Evolutionary conservation across 1,140 invertebrate genomes (phyloP).

Genomic region (Listronotus oregonensis): DNA sequence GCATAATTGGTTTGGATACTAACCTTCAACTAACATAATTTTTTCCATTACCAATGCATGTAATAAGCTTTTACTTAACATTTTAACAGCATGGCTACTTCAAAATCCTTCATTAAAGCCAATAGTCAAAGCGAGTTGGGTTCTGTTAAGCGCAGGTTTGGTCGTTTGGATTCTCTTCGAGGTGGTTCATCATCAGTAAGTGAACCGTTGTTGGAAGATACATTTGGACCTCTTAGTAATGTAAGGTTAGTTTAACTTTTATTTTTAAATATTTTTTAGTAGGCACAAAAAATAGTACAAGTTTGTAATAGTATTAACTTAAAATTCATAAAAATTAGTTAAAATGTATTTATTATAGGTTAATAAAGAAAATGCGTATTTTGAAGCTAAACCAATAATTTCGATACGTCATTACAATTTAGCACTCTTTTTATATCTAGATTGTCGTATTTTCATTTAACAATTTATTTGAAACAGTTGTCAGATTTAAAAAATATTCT

Average conservation of each 20-base stretch:
- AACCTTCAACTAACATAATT: too few relatives aligned
- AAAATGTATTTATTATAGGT: too few relatives aligned
- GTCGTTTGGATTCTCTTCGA: constrained; percentile 73
- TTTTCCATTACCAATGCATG: neutral
- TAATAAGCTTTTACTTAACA: neutral
- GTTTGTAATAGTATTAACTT: neutral
- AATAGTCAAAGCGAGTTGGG: constrained; percentile 82
- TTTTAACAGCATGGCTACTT: constrained; percentile 64
- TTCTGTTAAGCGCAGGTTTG: constrained; percentile 64
- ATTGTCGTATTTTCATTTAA: too few relatives aligned
- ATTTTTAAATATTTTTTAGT: neutral
- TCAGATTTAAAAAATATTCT: too few relatives aligned
- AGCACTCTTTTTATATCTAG: too few relatives aligned
- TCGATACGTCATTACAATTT: too few relatives aligned
- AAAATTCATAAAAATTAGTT: too few relatives aligned
- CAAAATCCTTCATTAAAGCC: constrained; percentile 89
- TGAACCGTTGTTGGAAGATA: constrained; percentile 79
- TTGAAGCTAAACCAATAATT: too few relatives aligned
- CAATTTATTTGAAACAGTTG: too few relatives aligned
- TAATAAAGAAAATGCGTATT: too few relatives aligned
- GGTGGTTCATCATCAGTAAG: constrained; percentile 61
- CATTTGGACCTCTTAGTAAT: constrained; percentile 86
- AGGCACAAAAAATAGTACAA: too few relatives aligned
- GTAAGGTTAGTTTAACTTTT: constrained; percentile 64
- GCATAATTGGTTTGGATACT: too few relatives aligned